These are phyloP conservation scores for Symphodus melops DNA, from an alignment of 2,113 vertebrate species.

Conservation along the genomic window DNA sequence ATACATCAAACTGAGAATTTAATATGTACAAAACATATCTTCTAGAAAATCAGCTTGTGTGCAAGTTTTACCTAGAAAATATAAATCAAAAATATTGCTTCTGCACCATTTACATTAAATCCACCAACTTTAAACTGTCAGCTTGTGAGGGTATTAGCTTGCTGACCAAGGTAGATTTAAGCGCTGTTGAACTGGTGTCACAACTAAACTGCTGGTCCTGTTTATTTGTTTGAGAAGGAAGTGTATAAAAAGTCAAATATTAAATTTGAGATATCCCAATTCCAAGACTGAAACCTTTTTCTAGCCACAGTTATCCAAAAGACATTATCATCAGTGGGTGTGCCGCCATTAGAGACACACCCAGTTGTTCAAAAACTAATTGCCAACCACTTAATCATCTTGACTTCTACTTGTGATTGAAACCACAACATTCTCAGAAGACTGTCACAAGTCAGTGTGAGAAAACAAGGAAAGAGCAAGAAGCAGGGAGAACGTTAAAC, in stretches of 20 bases:
- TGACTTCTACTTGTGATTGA: conserved; percentile 7
- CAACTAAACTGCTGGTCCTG: not conserved
- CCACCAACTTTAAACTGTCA: not conserved
- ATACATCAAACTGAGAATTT: no score
- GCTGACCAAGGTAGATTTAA: not conserved
- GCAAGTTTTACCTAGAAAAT: no score
- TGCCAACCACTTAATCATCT: conserved; percentile 12
- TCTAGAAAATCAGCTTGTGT: no score
- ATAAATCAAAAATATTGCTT: not conserved
- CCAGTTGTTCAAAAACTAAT: conserved; percentile 31
- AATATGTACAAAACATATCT: no score
- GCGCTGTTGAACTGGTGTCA: not conserved
- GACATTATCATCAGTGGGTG: conserved; percentile 8
- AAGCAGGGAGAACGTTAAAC: not conserved
- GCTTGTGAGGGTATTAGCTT: not conserved
- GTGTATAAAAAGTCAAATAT: not conserved
- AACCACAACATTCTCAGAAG: conserved; percentile 14
- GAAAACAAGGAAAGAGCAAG: conserved; percentile 20
- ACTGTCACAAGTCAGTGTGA: conserved; percentile 11
- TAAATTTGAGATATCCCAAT: not conserved
- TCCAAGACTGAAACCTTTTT: not conserved
- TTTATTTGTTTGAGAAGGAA: not conserved
- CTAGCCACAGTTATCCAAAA: not conserved
- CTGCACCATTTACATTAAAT: not conserved
- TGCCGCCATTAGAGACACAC: conserved; percentile 31